Evolutionary conservation across 1,140 invertebrate species (phyloP).

Genomic region (Propsilocerus akamusi): DNA sequence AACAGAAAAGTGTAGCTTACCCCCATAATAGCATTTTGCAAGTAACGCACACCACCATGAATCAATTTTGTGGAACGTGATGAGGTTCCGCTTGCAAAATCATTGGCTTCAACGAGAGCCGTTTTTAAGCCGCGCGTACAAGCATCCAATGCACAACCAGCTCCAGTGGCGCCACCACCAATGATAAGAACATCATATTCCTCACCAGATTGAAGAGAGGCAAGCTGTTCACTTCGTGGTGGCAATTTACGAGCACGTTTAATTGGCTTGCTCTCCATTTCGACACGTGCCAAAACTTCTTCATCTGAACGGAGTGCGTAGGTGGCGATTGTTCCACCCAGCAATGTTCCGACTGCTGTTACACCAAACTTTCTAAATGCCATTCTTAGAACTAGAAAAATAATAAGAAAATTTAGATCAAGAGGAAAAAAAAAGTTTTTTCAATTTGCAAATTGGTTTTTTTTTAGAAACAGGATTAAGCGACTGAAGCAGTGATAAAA

Average conservation of each 20-base stretch:
- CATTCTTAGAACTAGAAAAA: neutral
- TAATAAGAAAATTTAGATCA: no score
- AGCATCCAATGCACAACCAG: slow-evolving; percentile 83
- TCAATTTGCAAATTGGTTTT: no score
- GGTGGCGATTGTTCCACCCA: slow-evolving; percentile 16
- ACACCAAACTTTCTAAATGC: slow-evolving; percentile 20
- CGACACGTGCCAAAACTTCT: slow-evolving; percentile 12
- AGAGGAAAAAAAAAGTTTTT: no score
- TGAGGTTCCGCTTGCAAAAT: slow-evolving; percentile 95
- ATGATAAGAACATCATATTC: slow-evolving; percentile 87
- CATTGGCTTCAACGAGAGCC: slow-evolving; percentile 89
- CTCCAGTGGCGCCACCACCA: slow-evolving; percentile 87
- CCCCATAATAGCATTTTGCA: slow-evolving; percentile 91
- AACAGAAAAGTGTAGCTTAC: slow-evolving; percentile 12
- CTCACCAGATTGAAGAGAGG: slow-evolving; percentile 51
- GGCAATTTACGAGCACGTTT: slow-evolving; percentile 49
- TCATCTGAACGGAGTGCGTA: slow-evolving; percentile 18
- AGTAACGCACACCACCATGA: slow-evolving; percentile 95
- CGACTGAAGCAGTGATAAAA: no score
- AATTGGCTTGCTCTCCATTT: slow-evolving; percentile 27
- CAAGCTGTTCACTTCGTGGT: slow-evolving; percentile 60
- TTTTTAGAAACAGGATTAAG: no score
- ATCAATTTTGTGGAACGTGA: slow-evolving; percentile 95
- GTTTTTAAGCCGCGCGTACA: slow-evolving; percentile 85
- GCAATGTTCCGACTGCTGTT: slow-evolving; percentile 18